Evolutionary conservation across 2,888 invertebrate species (phyloP), one percentile per base, ranked within the genome.

Genomic region (Operophtera brumata): DNA sequence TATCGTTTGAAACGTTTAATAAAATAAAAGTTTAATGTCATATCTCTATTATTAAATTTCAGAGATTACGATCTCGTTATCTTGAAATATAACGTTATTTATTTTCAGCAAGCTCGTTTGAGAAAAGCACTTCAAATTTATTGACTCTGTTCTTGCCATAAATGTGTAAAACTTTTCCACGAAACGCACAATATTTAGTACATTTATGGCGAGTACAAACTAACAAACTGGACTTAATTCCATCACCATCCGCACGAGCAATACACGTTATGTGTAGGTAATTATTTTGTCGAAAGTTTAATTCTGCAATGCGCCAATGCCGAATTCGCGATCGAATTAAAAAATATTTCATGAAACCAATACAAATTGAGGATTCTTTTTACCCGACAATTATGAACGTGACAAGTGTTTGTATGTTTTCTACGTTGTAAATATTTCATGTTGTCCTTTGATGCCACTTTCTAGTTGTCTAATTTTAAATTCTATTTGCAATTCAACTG

Each of bases 21-120:
- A 67, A 65, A 67, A 72, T 73, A 75, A 72, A 74, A 71, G 70
- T 71, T 70, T 75, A 65, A 65, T 75, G 67, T 68, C 73, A 69
- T 78, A 77, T 75, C 73, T 69, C 75, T 71, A 80, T 80, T 82
- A 83, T 82, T 79, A 82, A 82, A 85, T 81, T 82, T 84, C 75
- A 72, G 72, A 80, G 77, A 82, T 84, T 83, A 82, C 74, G 76
- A 78, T 80, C 75, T 72, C 75, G 72, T 79, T 80, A 81, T 82
- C 76, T 78, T 82, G 75, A 80, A 80, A 77, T 81, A 82, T 78
- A 79, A 80, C 74, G 73, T 77, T 80, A 74, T 79, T 75, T 72
- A 66, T 70, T 71, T 71, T 68, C 59, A 64, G 77, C 67, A 67
- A 75, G 75, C 70, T 77, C 77, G 75, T 80, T 80, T 73, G 67